Evolutionary conservation across 2,113 vertebrate genomes (phyloP), one percentile per base, ranked within the genome.

Genomic region (Rhinichthys klamathensis): DNA sequence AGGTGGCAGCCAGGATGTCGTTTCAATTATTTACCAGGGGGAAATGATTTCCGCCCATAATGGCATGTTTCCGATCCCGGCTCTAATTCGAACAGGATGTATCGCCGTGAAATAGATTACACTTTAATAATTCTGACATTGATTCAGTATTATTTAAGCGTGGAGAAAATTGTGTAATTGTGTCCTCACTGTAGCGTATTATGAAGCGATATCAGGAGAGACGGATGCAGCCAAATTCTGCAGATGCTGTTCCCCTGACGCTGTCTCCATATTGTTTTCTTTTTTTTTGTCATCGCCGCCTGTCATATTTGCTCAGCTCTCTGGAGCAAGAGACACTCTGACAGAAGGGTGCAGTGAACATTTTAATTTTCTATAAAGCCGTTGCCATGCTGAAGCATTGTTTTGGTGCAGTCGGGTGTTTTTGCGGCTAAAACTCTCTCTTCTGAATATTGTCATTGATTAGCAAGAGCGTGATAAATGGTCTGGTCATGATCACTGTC

Each of bases 71-170:
- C 82, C 73, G 3, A 90, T 78, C 54, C 73, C 67, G 81, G 82
- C 84, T 91, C 81, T 83, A 72, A 90, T 90, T 89, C 88, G 46
- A 91, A 86, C 84, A 86, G 85, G 87, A 88, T 63, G 12, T 84
- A 86, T 86, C 67, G 70, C 85, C 67, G 54, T 87, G 84, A 87
- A 88, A 89, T 83, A 75, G 78, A 81, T 91, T 77, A 88, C 27
- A 73, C 80, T 83, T 77, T 87, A 91, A 86, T 91, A 89, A 90
- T 49, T 74, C 79, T 46, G 83, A 87, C 87, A 85, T 76, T 49
- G 85, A 74, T 84, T 87, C 73, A 86, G 38, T 86, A 61, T 84
- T 78, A 54, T 74, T 81, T 54, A 72, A 75, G 81, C n/a, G 30
- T 58, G 80, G 77, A 76, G 56, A 85, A 82, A 87, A 77, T 80